Evolutionary conservation across 2,113 vertebrate species (phyloP).

Genomic region (Pseudonaja textilis): DNA sequence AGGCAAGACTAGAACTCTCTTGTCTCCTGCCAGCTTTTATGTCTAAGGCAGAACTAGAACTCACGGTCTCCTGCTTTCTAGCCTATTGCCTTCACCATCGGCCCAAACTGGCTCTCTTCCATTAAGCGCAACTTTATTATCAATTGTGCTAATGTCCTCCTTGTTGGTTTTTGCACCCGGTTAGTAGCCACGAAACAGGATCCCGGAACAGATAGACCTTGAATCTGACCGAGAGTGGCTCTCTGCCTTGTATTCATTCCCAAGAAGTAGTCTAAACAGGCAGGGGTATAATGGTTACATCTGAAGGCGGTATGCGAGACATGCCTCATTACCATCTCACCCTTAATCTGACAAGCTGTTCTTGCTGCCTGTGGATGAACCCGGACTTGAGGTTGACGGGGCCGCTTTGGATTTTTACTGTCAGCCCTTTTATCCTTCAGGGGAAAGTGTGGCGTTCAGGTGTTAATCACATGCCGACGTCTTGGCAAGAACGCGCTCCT

Average conservation of each 20-base stretch:
- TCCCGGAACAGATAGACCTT: not conserved
- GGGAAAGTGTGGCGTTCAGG: slow-evolving; percentile 11
- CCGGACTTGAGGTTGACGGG: slow-evolving; percentile 15
- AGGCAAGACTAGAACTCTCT: no score
- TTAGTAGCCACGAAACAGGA: not conserved
- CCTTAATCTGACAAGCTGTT: slow-evolving; percentile 31
- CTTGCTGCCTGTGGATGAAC: slow-evolving; percentile 22
- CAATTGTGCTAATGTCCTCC: not conserved
- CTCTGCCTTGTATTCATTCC: not conserved
- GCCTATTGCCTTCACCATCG: no score
- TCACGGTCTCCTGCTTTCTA: no score
- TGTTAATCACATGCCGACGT: slow-evolving; percentile 20
- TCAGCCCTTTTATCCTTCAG: slow-evolving; percentile 7
- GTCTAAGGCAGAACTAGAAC: no score
- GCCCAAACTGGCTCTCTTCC: no score
- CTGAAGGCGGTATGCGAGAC: not conserved
- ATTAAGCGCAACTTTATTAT: not conserved
- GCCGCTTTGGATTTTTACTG: slow-evolving; percentile 40
- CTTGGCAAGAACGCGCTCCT: slow-evolving; percentile 29
- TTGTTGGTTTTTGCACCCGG: not conserved
- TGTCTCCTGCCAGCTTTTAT: no score
- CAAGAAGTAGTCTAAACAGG: slow-evolving; percentile 24
- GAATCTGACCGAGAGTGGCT: not conserved
- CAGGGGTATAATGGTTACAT: slow-evolving; percentile 5
- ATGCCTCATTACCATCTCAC: slow-evolving; percentile 16